Percentiles rank a stretch among this genome's conserved stretches.
These are phyloP conservation scores for Drosophila monieri DNA, from an alignment of 2,888 invertebrate species.

Conservation along the genomic window DNA sequence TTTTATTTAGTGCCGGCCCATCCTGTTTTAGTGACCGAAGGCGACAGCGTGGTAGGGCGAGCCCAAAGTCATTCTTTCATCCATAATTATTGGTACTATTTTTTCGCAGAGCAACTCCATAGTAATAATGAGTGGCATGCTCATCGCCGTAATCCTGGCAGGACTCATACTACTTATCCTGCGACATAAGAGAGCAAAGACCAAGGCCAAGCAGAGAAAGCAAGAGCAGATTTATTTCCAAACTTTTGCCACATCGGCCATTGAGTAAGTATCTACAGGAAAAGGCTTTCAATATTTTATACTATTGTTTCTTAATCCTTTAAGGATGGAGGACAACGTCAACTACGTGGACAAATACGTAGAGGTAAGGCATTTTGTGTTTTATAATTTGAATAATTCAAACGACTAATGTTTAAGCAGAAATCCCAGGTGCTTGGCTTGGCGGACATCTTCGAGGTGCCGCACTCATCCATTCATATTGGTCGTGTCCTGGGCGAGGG, in stretches of 20 bases:
- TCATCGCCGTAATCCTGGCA: slow-evolving; percentile 48
- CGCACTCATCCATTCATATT: slow-evolving; percentile 76
- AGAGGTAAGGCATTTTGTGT: slow-evolving; percentile 82
- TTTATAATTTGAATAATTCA: too few relatives aligned
- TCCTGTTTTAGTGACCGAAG: slow-evolving; percentile 35
- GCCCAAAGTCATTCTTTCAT: too few relatives aligned
- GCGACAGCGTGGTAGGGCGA: slow-evolving; percentile 49
- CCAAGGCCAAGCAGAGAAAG: slow-evolving; percentile 54
- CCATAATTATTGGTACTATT: background rate
- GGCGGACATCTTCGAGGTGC: slow-evolving; percentile 81
- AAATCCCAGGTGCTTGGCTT: slow-evolving; percentile 79
- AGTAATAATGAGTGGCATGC: slow-evolving; percentile 56
- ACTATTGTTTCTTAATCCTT: slow-evolving; percentile 40
- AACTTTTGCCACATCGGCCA: slow-evolving; percentile 49
- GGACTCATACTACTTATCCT: slow-evolving; percentile 43
- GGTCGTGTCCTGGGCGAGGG: slow-evolving; percentile 88
- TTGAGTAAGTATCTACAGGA: slow-evolving; percentile 53
- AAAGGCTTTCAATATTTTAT: too few relatives aligned
- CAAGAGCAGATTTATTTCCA: slow-evolving; percentile 63
- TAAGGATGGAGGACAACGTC: slow-evolving; percentile 85
- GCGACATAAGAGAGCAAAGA: slow-evolving; percentile 49
- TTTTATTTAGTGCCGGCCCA: slow-evolving; percentile 52
- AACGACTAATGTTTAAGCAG: slow-evolving; percentile 39
- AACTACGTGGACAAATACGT: slow-evolving; percentile 86
- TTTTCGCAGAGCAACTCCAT: slow-evolving; percentile 56